phyloP scores from a whole-genome alignment of 1,140 invertebrate genomes.

The Aphis gossypii region DNA sequence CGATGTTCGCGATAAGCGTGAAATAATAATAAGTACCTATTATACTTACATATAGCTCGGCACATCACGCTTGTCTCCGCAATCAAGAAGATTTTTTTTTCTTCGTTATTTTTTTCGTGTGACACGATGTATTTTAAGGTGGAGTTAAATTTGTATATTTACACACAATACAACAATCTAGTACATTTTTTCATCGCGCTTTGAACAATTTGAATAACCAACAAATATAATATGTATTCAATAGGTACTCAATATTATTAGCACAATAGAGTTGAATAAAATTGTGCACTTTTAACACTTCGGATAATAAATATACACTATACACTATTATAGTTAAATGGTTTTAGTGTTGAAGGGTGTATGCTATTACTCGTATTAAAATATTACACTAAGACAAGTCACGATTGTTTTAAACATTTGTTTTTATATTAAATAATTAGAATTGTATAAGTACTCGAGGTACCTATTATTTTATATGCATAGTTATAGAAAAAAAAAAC shows the following conservation, averaged over 20 bases:
- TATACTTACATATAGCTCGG: neutral
- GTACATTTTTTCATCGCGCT: neutral
- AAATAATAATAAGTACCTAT: neutral
- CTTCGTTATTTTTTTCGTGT: neutral
- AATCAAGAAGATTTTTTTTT: neutral
- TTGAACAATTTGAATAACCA: neutral
- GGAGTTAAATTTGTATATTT: neutral
- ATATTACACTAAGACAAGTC: conserved; percentile 6
- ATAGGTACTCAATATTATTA: neutral
- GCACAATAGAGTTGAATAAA: neutral
- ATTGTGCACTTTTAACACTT: neutral
- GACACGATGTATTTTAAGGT: neutral
- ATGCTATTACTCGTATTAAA: neutral
- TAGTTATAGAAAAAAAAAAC: neutral
- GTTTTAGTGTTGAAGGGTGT: neutral
- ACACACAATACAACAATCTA: neutral
- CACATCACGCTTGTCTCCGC: neutral
- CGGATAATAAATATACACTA: neutral
- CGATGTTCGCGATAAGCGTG: neutral
- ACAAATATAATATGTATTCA: neutral
- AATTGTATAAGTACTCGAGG: neutral
- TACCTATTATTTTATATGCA: neutral
- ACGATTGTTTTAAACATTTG: neutral
- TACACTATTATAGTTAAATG: neutral
- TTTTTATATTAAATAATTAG: neutral